phyloP scores from a whole-genome alignment of 1,140 invertebrate genomes.

The Aphidius ervi region DNA sequence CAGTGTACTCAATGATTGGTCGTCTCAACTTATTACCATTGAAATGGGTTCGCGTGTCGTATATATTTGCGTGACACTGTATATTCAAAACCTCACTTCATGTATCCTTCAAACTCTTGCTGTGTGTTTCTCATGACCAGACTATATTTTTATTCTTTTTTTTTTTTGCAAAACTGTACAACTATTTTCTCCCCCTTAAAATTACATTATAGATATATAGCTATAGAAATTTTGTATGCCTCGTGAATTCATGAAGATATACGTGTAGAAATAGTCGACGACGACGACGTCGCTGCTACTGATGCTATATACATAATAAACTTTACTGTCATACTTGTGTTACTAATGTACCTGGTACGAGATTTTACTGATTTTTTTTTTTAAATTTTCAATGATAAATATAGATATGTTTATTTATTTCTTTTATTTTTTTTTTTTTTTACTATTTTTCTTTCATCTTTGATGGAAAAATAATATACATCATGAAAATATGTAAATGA shows the following conservation, averaged over 20 bases:
- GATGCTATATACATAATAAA: slow-evolving; percentile 11
- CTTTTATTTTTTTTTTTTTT: neutral
- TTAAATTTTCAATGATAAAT: no score
- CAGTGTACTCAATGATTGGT: slow-evolving; percentile 27
- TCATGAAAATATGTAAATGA: no score
- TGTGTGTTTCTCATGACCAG: slow-evolving; percentile 10
- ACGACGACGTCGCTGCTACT: slow-evolving; percentile 3
- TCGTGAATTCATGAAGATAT: no score
- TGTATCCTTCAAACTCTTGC: neutral
- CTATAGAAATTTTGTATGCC: no score
- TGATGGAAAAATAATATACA: no score
- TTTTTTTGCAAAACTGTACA: neutral
- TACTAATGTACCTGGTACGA: neutral
- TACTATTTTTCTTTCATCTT: no score
- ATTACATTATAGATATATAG: no score
- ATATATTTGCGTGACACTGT: slow-evolving; percentile 16
- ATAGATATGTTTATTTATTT: neutral
- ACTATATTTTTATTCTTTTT: neutral
- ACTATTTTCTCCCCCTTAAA: no score
- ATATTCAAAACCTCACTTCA: neutral
- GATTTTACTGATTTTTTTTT: no score
- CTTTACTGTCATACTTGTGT: slow-evolving; percentile 21
- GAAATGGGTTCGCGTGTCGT: slow-evolving; percentile 25
- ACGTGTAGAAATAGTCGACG: no score
- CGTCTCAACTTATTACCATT: slow-evolving; percentile 26